phyloP scores from a whole-genome alignment of 1,140 invertebrate species.

The Heliothis virescens region DNA sequence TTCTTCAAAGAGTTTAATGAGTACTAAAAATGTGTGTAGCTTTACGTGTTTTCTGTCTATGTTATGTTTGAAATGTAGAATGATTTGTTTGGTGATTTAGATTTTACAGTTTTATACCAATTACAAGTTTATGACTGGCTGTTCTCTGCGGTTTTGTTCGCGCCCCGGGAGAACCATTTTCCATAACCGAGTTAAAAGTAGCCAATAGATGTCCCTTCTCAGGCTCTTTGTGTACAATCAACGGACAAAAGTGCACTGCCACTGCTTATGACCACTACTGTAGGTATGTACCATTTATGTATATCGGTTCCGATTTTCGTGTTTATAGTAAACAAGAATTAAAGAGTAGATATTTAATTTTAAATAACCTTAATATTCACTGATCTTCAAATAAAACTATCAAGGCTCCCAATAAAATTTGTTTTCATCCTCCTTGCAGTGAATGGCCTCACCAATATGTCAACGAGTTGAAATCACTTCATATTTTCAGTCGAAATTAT shows the following conservation, averaged over 20 bases:
- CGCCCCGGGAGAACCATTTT: not conserved
- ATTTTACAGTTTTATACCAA: not conserved
- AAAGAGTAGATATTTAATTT: not conserved
- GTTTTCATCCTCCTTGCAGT: too few species aligned
- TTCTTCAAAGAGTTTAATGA: constrained; percentile 23
- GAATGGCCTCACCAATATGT: too few species aligned
- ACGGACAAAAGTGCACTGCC: too few species aligned
- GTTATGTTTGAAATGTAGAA: not conserved
- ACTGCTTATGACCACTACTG: too few species aligned
- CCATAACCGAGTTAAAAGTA: not conserved
- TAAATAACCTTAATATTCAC: not conserved
- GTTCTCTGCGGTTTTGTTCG: not conserved
- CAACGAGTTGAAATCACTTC: too few species aligned
- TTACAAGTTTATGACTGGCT: not conserved
- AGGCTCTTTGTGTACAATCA: too few species aligned
- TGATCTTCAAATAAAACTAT: constrained; percentile 12
- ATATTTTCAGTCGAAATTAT: too few species aligned
- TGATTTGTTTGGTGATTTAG: constrained; percentile 1
- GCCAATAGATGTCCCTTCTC: too few species aligned
- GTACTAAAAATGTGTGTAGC: not conserved
- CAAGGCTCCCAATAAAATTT: not conserved
- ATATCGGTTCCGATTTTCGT: too few species aligned
- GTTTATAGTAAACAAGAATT: too few species aligned
- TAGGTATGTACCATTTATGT: too few species aligned
- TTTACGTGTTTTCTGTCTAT: not conserved